These are phyloP conservation scores for Beris morrisii DNA, from an alignment of 2,888 invertebrate genomes.

Conservation along the genomic window DNA sequence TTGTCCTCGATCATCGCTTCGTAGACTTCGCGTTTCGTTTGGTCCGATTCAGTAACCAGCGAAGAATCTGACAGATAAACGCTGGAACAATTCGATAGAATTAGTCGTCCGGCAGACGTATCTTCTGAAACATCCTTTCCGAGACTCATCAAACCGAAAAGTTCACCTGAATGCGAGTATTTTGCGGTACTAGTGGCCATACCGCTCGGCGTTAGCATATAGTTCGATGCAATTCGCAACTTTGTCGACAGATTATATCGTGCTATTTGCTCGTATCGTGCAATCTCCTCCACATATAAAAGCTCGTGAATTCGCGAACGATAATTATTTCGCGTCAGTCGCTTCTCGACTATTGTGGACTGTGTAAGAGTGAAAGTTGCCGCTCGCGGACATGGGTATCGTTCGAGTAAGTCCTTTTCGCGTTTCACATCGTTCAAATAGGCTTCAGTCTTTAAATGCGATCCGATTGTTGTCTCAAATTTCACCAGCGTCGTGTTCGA, in stretches of 20 bases:
- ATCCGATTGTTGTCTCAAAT: constrained; percentile 61
- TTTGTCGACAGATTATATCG: constrained; percentile 69
- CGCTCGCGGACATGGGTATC: constrained; percentile 69
- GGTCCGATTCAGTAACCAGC: constrained; percentile 38
- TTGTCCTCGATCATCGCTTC: constrained; percentile 80
- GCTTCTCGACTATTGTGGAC: constrained; percentile 65
- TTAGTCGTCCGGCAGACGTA: constrained; percentile 76
- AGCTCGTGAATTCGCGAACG: constrained; percentile 73
- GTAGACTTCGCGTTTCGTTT: constrained; percentile 62
- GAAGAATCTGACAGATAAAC: constrained; percentile 62
- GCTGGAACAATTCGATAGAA: constrained; percentile 74
- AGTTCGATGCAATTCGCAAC: constrained; percentile 66
- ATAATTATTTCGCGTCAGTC: constrained; percentile 70
- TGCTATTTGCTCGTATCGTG: constrained; percentile 68
- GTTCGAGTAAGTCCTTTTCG: constrained; percentile 60
- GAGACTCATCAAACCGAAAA: constrained; percentile 72
- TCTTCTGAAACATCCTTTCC: constrained; percentile 79
- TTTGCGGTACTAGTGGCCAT: constrained; percentile 73
- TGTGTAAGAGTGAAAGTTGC: constrained; percentile 69
- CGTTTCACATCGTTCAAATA: constrained; percentile 57
- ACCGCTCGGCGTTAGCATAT: constrained; percentile 68
- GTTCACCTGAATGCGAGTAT: constrained; percentile 73
- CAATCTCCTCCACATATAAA: constrained; percentile 76
- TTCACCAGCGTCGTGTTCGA: constrained; percentile 60
- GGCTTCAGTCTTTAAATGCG: constrained; percentile 57